Percentiles rank a stretch among this genome's conserved stretches.
Evolutionary conservation across 2,888 invertebrate genomes (phyloP).

Genomic region (Mythimna loreyi): DNA sequence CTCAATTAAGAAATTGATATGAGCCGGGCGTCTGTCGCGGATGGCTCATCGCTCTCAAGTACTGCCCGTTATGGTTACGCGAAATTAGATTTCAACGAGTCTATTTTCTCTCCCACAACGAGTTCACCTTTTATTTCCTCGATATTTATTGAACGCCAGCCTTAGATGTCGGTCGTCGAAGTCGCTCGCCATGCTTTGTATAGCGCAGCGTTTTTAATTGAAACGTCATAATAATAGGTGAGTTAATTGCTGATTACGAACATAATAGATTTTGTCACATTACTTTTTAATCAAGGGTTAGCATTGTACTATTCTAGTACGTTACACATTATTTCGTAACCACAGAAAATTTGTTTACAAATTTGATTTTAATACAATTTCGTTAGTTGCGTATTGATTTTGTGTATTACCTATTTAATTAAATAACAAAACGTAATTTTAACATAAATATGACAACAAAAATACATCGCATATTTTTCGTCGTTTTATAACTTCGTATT

Average conservation of each 20-base stretch:
- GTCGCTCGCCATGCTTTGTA: constrained; percentile 16
- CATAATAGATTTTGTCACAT: constrained; percentile 23
- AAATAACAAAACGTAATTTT: too few species aligned
- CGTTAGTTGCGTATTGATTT: too few species aligned
- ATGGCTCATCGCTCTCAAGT: constrained; percentile 89
- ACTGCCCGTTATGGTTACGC: constrained; percentile 88
- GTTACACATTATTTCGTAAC: constrained; percentile 1
- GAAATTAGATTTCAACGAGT: constrained; percentile 91
- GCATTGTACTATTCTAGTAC: neutral
- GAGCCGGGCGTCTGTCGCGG: constrained; percentile 87
- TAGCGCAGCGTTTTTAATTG: constrained; percentile 39
- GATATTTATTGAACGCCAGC: constrained; percentile 77
- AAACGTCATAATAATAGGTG: constrained; percentile 24
- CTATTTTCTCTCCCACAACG: constrained; percentile 83
- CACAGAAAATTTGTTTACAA: neutral
- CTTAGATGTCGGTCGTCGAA: constrained; percentile 53
- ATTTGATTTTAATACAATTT: neutral
- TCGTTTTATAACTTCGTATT: too few species aligned
- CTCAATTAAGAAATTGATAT: constrained; percentile 90
- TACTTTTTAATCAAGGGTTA: constrained; percentile 2
- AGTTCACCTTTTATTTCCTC: constrained; percentile 84
- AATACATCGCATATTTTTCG: too few species aligned
- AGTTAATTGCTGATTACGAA: constrained; percentile 31
- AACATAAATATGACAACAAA: too few species aligned
- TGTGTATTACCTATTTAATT: too few species aligned